Evolutionary conservation across 2,113 vertebrate species (phyloP), one percentile per base, ranked within the genome.

Genomic region (Psittacula cyanocephala): DNA sequence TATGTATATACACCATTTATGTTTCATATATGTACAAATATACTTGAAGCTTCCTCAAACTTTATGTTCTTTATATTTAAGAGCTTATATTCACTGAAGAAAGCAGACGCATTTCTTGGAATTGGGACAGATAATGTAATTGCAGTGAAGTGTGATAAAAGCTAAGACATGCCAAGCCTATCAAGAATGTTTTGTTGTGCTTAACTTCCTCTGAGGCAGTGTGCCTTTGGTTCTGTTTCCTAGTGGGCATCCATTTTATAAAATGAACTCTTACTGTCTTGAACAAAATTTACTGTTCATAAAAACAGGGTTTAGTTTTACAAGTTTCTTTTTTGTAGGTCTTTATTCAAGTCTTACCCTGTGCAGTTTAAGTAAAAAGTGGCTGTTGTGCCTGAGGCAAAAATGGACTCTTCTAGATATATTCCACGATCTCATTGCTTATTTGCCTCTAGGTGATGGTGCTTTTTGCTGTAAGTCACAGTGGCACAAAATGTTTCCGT

Each of bases 31-130:
- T 52, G 17, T 43, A 65, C 23, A 8, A 55, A 25, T 11, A 64
- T 15, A 7, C 41, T 28, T 70, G 75, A 75, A 88, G 10, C 25
- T 57, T 7, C 53, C 25, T 81, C 41, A 31, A 6, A 67, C 18
- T 37, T 59, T 39, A 29, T 52, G 7, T 11, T 71, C 10, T 53
- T 80, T 55, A 37, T 71, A 33, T 68, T 76, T 86, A 92, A 98
- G 98, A 98, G 97, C 65, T 98, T 98, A 91, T 98, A 98, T 86
- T 98, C 98, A 31, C 65, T 97, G 19, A 97, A 96, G 89, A 98
- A 98, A 80, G 91, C 96, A 72, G 97, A 96, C 47, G 95, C 77
- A 1, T 87, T 97, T 44, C 96, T 98, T 89, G 97, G 98, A 57
- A 96, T 98, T 69, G 97, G 97, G 67, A 95, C 82, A 46, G 97